Percentiles rank a stretch among this genome's conserved stretches.
Conservation (phyloP, 2,797 vertebrate genomes). For the Rhynchonycteris naso region DNA sequence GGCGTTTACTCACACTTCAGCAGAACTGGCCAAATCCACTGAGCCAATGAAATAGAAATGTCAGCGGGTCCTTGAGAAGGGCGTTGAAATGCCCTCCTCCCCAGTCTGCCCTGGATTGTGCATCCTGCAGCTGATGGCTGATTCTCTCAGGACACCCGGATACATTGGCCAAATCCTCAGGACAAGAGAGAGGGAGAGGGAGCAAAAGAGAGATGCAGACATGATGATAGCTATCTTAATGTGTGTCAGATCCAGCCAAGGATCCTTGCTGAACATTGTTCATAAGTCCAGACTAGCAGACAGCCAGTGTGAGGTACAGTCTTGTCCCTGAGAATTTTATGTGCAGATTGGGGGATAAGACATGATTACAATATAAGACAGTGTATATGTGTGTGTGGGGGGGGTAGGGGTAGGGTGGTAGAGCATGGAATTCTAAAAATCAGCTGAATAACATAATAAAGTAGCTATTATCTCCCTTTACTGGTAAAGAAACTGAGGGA, state of each 20-base stretch:
- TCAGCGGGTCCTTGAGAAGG: slow-evolving; percentile 46
- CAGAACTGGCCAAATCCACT: slow-evolving; percentile 41
- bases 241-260: neutral
- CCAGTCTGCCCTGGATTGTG: neutral
- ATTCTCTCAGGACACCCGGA: neutral
- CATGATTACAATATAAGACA: neutral
- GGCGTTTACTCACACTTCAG: slow-evolving; percentile 16
- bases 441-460: neutral
- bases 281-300: neutral
- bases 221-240: neutral
- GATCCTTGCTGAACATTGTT: neutral
- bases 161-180: neutral
- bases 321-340: neutral
- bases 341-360: neutral
- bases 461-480: neutral
- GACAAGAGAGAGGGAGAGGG: neutral
- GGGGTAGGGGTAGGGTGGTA: neutral
- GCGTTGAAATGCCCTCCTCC: neutral
- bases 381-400: neutral
- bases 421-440: neutral
- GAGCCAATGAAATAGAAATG: neutral
- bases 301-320: neutral
- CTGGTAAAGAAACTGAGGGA: neutral
- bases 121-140: neutral
- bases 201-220: neutral